A percentile compares a stretch with the other conserved stretches of the same genome.
phyloP scores from a whole-genome alignment of 2,888 invertebrate genomes.

The Junonia oenone region DNA sequence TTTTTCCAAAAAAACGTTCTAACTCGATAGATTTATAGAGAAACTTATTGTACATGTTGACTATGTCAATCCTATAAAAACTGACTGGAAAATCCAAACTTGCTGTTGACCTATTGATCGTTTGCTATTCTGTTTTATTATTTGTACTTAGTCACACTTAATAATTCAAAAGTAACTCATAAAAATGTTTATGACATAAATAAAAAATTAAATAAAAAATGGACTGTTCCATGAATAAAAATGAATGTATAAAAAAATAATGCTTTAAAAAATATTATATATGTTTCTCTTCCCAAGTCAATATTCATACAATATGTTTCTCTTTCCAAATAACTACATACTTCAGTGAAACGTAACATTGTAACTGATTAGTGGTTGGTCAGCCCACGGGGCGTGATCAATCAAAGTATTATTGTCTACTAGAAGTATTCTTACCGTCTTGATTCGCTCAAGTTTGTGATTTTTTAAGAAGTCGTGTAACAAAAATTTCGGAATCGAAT shows the following conservation, averaged over 20 bases:
- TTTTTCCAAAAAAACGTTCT: neutral
- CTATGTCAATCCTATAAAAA: neutral
- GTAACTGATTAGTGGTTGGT: neutral
- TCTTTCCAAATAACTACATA: neutral
- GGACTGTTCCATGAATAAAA: no score
- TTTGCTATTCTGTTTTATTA: no score
- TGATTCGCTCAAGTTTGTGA: slow-evolving; percentile 1
- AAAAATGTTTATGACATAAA: no score
- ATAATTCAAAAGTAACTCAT: no score
- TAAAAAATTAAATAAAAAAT: no score
- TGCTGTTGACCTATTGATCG: no score
- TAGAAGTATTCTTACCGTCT: neutral
- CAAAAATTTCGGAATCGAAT: slow-evolving; percentile 10
- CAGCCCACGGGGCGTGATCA: neutral
- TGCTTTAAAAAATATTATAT: no score
- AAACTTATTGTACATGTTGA: slow-evolving; percentile 1
- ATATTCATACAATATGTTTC: neutral
- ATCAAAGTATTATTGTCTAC: neutral
- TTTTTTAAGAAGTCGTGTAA: slow-evolving; percentile 1
- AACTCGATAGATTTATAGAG: neutral
- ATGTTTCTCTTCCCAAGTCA: neutral
- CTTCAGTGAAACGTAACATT: neutral
- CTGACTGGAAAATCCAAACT: no score
- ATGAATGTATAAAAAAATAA: no score
- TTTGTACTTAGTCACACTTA: no score